phyloP scores from a whole-genome alignment of 2,888 invertebrate species.

The Ochropleura leucogaster region DNA sequence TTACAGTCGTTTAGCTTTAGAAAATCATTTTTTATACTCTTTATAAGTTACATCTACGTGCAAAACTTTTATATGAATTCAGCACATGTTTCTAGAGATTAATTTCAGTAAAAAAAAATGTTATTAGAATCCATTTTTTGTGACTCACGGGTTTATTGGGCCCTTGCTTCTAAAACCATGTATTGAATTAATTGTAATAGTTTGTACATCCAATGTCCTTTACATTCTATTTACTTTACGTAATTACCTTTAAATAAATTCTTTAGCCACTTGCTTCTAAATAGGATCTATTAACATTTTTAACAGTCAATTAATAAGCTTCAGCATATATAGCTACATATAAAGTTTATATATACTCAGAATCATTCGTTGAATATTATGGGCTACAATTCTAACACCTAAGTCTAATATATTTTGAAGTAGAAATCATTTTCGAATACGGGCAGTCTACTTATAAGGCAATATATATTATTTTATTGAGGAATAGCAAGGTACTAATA shows the following conservation, averaged over 20 bases:
- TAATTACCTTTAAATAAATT: background rate
- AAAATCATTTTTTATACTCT: background rate
- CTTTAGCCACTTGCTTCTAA: constrained; percentile 38
- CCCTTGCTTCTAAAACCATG: background rate
- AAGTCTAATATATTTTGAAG: constrained; percentile 47
- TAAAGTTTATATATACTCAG: constrained; percentile 32
- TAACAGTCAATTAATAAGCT: constrained; percentile 46
- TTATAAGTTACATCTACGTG: background rate
- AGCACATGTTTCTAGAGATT: background rate
- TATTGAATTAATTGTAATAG: background rate
- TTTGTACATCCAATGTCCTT: background rate
- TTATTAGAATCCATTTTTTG: background rate
- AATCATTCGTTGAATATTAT: constrained; percentile 52
- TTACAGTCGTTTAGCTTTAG: background rate
- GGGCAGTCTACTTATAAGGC: constrained; percentile 63
- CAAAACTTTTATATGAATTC: background rate
- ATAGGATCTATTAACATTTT: background rate
- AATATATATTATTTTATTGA: constrained; percentile 52
- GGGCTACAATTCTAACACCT: constrained; percentile 55
- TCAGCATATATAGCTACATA: constrained; percentile 37
- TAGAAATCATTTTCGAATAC: constrained; percentile 44
- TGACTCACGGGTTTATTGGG: no score
- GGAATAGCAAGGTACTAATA: constrained; percentile 38
- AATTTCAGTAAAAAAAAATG: background rate
- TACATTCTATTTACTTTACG: background rate